phyloP scores from a whole-genome alignment of 2,797 vertebrate genomes.

The Rhynchonycteris naso region DNA sequence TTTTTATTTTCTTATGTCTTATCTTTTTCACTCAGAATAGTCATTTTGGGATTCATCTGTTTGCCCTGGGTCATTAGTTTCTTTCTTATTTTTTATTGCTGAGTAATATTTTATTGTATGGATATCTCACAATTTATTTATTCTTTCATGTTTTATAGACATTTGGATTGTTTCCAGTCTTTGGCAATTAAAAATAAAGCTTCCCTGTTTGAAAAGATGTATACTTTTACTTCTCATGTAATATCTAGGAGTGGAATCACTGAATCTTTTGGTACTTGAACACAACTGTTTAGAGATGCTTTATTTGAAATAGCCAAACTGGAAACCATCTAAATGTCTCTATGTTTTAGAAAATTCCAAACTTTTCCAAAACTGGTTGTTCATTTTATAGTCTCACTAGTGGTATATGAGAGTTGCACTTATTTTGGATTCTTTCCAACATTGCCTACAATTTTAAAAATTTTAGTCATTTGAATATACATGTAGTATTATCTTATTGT shows the following conservation, averaged over 20 bases:
- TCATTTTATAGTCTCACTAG: background rate
- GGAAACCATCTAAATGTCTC: background rate
- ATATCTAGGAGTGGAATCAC: background rate
- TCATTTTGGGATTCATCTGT: background rate
- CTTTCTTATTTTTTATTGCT: conserved; percentile 2
- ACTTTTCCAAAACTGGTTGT: background rate
- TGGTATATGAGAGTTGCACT: background rate
- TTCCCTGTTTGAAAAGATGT: background rate
- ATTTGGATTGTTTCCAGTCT: background rate
- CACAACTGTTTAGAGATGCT: background rate
- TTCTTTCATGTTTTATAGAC: background rate
- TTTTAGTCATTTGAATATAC: background rate
- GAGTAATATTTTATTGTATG: background rate
- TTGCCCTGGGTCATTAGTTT: background rate
- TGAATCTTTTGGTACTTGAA: background rate
- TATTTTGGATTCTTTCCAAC: background rate
- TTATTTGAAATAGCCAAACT: background rate
- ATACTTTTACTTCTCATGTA: background rate
- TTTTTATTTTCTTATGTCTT: background rate
- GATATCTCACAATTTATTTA: background rate
- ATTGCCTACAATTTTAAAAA: background rate
- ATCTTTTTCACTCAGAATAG: background rate
- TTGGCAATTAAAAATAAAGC: background rate
- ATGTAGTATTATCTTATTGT: background rate
- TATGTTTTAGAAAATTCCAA: background rate